phyloP scores from a whole-genome alignment of 2,113 vertebrate species.

The Probosciger aterrimus region DNA sequence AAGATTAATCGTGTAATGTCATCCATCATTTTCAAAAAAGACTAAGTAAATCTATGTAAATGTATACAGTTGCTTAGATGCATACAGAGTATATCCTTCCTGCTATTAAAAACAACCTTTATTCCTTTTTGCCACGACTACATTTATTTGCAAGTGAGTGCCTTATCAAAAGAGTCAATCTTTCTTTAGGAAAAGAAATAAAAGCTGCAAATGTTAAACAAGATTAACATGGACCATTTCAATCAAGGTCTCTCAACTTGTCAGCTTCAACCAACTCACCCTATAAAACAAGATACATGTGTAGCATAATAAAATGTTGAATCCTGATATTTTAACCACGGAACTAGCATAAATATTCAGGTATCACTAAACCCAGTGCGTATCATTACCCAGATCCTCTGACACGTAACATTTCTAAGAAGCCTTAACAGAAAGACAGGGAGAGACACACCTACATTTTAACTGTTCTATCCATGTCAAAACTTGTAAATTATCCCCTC shows the following conservation, averaged over 20 bases:
- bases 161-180: neutral
- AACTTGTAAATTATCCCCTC: neutral
- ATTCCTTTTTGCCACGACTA: neutral
- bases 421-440: neutral
- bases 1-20: neutral
- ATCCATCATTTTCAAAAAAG: constrained; percentile 19
- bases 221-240: neutral
- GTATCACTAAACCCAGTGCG: neutral
- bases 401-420: neutral
- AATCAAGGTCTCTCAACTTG: neutral
- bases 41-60: constrained; percentile 7
- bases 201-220: constrained; percentile 18
- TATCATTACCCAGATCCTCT: neutral
- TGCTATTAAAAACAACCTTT: neutral
- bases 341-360: neutral
- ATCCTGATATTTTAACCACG: neutral
- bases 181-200: neutral
- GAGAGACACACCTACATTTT: neutral
- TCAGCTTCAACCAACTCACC: neutral
- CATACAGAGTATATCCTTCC: neutral
- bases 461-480: neutral
- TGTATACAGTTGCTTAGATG: constrained; percentile 1
- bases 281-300: neutral
- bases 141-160: neutral
- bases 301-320: neutral